A percentile compares a stretch with the other conserved stretches of the same genome.
phyloP scores from a whole-genome alignment of 1,140 invertebrate species.

The Leptinotarsa texana region DNA sequence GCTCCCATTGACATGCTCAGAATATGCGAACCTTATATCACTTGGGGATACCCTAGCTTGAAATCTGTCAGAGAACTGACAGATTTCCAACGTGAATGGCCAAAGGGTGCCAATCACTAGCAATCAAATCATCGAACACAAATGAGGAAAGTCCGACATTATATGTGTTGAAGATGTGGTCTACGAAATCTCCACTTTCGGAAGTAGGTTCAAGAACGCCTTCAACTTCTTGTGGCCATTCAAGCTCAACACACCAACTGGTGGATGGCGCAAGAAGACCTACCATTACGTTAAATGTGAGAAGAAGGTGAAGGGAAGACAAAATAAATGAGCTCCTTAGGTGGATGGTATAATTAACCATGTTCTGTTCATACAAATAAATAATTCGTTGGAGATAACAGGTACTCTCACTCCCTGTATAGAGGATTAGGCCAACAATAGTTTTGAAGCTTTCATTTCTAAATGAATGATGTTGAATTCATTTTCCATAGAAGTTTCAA shows the following conservation, averaged over 20 bases:
- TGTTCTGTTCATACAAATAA: constrained; percentile 13
- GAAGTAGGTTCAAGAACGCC: constrained; percentile 90
- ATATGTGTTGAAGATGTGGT: constrained; percentile 99
- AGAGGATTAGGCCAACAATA: too few relatives aligned
- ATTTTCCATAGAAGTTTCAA: too few relatives aligned
- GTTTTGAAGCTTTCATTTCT: too few relatives aligned
- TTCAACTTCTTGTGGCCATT: constrained; percentile 99
- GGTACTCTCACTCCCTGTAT: too few relatives aligned
- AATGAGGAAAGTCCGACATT: constrained; percentile 80
- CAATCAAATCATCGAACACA: constrained; percentile 91
- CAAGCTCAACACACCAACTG: constrained; percentile 98
- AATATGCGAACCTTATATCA: constrained; percentile 94
- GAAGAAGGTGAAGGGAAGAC: constrained; percentile 89
- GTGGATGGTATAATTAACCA: constrained; percentile 87
- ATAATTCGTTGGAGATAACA: background rate
- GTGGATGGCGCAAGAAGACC: constrained; percentile 98
- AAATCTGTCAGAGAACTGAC: constrained; percentile 95
- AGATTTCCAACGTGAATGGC: constrained; percentile 89
- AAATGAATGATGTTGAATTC: too few relatives aligned
- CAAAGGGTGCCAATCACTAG: constrained; percentile 91
- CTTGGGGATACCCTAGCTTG: constrained; percentile 97
- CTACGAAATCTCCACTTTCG: constrained; percentile 95
- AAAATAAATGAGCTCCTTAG: constrained; percentile 94
- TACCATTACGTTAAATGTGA: constrained; percentile 97
- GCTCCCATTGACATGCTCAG: constrained; percentile 95